These are phyloP conservation scores for Leptinotarsa tumamoca DNA, from an alignment of 2,888 invertebrate species.

Conservation along the genomic window DNA sequence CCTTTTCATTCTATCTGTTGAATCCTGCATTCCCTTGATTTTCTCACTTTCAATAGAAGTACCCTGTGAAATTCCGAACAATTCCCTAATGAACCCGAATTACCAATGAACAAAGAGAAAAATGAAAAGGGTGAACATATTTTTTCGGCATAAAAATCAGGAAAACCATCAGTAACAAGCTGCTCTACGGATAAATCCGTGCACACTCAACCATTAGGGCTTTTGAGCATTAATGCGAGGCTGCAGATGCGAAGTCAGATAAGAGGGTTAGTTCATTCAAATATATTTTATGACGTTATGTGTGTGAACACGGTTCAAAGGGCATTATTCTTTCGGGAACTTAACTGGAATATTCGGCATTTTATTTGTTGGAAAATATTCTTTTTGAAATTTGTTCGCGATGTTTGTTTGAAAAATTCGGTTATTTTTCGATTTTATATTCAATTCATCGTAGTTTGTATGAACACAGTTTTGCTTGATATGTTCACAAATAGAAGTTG, in stretches of 20 bases:
- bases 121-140: constrained; percentile 14
- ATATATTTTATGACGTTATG: constrained; percentile 26
- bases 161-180: constrained; percentile 24
- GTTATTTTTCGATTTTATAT: not conserved
- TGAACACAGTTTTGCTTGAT: not conserved
- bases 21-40: not conserved
- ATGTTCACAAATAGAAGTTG: no score
- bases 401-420: not conserved
- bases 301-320: constrained; percentile 22
- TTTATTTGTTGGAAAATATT: constrained; percentile 15
- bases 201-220: constrained; percentile 18
- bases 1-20: not conserved
- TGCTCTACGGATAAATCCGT: constrained; percentile 20
- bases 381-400: not conserved
- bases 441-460: not conserved
- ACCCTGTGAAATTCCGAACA: not conserved
- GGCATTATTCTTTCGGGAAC: constrained; percentile 9
- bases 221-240: constrained; percentile 25
- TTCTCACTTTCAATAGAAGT: constrained; percentile 7
- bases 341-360: not conserved
- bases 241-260: constrained; percentile 25
- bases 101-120: not conserved
- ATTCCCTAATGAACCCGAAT: constrained; percentile 12
- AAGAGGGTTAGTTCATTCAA: constrained; percentile 24
- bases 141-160: constrained; percentile 15